Evolutionary conservation across 1,140 invertebrate species (phyloP).

Genomic region (Bombus cullumanus): DNA sequence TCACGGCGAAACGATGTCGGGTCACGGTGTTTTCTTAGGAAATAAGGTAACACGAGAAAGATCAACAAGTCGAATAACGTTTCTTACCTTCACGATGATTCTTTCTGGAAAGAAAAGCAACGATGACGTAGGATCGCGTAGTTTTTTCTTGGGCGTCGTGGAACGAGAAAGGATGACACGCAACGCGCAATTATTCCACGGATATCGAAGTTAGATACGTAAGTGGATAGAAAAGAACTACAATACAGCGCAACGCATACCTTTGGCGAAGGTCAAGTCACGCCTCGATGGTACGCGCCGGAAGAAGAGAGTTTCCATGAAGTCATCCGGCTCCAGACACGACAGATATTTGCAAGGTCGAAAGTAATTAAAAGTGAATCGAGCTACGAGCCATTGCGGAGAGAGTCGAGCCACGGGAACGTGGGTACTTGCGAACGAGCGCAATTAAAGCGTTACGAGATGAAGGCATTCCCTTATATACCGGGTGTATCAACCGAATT

Average conservation of each 20-base stretch:
- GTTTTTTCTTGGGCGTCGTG: neutral
- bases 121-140: neutral
- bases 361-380: conserved; percentile 48
- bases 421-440: neutral
- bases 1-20: conserved; percentile 50
- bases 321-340: conserved; percentile 20
- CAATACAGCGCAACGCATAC: neutral
- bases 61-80: neutral
- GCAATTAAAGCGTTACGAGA: conserved; percentile 33
- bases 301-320: conserved; percentile 37
- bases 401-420: neutral
- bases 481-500: neutral
- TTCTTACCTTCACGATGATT: neutral
- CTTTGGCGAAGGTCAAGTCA: conserved; percentile 23
- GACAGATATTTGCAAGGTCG: conserved; percentile 37
- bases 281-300: conserved; percentile 22
- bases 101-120: neutral
- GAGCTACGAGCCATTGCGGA: neutral
- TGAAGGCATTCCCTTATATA: neutral
- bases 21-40: conserved; percentile 37
- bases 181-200: neutral
- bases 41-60: conserved; percentile 6
- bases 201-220: neutral
- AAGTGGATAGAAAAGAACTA: conserved; percentile 27
- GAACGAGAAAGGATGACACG: neutral